Conservation (phyloP, 2,113 vertebrate genomes). For the Tinamus guttatus region DNA sequence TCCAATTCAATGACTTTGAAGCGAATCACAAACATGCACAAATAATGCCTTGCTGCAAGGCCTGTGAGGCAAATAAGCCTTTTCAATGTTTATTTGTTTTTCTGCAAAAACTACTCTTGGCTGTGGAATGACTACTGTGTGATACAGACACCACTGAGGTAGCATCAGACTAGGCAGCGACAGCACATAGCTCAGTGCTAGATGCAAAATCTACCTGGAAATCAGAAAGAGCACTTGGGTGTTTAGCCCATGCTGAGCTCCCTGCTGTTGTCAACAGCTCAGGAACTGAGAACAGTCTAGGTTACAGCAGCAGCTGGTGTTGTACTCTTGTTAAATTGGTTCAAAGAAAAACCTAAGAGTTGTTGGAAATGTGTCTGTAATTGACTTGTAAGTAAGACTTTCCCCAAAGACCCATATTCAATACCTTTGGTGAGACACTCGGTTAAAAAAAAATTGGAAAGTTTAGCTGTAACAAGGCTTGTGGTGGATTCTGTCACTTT, state of each 20-base stretch:
- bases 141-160: fast-evolving
- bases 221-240: conserved; percentile 2
- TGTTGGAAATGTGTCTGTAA: background rate
- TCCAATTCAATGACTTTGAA: background rate
- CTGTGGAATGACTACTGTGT: background rate
- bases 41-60: background rate
- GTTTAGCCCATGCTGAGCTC: conserved; percentile 31
- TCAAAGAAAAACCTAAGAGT: background rate
- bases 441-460: background rate
- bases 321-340: background rate
- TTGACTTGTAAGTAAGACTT: background rate
- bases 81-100: background rate
- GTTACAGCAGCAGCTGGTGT: background rate
- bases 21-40: background rate
- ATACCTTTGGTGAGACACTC: background rate
- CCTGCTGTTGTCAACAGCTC: conserved; percentile 22
- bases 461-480: background rate
- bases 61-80: background rate
- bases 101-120: background rate
- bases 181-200: background rate
- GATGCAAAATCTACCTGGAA: background rate
- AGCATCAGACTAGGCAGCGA: background rate
- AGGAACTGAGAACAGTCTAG: background rate
- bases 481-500: background rate
- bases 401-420: background rate